A percentile compares a stretch with the other conserved stretches of the same genome.
Evolutionary conservation across 2,113 vertebrate species (phyloP).

Genomic region (Bombycilla garrulus): DNA sequence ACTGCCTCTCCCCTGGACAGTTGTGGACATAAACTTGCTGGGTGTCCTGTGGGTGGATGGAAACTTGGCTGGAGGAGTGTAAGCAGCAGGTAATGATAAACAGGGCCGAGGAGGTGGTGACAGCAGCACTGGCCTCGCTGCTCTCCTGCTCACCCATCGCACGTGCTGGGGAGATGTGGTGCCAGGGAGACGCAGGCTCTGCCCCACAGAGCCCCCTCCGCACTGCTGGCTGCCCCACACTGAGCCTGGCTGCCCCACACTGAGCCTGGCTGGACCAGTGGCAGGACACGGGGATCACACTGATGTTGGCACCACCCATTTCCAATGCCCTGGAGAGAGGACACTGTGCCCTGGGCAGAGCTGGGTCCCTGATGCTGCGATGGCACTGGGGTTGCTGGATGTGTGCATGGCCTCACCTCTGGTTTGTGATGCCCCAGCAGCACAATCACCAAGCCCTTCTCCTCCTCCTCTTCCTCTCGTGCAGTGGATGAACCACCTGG

Average conservation of each 20-base stretch:
- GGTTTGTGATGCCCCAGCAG: background rate
- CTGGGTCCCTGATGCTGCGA: background rate
- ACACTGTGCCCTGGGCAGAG: background rate
- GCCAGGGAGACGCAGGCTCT: background rate
- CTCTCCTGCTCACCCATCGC: background rate
- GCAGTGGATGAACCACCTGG: background rate
- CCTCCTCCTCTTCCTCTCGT: background rate
- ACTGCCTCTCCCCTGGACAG: background rate
- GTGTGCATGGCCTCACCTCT: background rate
- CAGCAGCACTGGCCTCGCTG: background rate
- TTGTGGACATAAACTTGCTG: background rate
- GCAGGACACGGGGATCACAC: accelerated
- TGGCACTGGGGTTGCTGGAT: background rate
- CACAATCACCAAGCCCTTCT: background rate
- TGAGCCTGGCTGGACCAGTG: too few relatives aligned
- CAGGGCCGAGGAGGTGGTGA: background rate
- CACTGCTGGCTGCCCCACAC: background rate
- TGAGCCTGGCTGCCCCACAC: background rate
- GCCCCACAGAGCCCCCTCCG: background rate
- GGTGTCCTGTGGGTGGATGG: background rate
- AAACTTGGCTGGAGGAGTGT: constrained; percentile 28
- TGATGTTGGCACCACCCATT: background rate
- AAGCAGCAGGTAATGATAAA: constrained; percentile 48
- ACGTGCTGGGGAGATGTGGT: background rate
- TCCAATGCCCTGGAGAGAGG: accelerated